These are phyloP conservation scores for Sternarchorhynchus goeldii DNA, from an alignment of 2,797 vertebrate genomes.

Conservation along the genomic window DNA sequence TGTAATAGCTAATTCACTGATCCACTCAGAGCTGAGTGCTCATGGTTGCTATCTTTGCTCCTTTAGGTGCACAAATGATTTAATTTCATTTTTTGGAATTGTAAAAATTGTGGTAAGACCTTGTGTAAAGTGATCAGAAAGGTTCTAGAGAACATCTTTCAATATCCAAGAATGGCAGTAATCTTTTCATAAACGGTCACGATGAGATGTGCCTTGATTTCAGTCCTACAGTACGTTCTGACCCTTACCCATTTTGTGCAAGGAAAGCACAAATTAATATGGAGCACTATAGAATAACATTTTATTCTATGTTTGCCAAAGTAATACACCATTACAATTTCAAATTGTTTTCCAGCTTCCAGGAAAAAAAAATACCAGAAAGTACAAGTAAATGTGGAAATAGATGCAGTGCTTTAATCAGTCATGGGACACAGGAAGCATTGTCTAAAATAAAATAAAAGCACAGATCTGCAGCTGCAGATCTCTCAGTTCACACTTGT, in stretches of 20 bases:
- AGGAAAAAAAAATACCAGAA: too few relatives aligned
- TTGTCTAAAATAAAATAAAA: too few relatives aligned
- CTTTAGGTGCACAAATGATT: background rate
- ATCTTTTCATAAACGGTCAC: background rate
- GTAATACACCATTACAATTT: background rate
- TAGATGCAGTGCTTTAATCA: too few relatives aligned
- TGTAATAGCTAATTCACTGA: background rate
- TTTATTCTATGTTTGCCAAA: background rate
- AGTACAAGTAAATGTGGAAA: too few relatives aligned
- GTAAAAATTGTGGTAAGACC: background rate
- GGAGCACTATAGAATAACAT: background rate
- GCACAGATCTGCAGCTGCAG: background rate
- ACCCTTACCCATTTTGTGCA: background rate
- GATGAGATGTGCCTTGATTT: background rate
- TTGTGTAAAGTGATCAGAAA: background rate
- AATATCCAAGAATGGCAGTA: background rate
- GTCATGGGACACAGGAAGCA: too few relatives aligned
- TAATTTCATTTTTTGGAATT: conserved; percentile 13
- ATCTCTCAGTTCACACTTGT: background rate
- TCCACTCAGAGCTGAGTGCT: background rate
- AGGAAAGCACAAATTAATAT: conserved; percentile 1
- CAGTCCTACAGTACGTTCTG: background rate
- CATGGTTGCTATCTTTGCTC: background rate
- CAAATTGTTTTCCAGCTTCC: background rate
- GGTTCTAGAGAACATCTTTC: background rate